A percentile compares a stretch with the other conserved stretches of the same genome.
Conservation (phyloP, 2,113 vertebrate species). For the Phylloscopus trochilus region DNA sequence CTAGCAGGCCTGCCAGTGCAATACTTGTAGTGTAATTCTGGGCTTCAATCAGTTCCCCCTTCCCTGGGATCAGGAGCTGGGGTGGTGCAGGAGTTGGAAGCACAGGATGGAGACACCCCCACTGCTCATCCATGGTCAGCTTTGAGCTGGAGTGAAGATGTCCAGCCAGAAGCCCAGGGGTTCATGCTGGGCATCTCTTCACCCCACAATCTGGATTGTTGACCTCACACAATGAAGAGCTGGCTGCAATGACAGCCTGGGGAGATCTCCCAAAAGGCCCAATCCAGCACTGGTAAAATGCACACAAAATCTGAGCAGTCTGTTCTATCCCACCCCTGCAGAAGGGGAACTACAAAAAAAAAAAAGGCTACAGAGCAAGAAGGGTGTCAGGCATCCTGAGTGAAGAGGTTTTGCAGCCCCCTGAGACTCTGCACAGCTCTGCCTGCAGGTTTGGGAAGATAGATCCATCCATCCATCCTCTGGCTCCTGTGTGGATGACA, state of each 20-base stretch:
- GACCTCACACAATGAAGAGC: not conserved
- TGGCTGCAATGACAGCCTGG: not conserved
- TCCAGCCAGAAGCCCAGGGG: not conserved
- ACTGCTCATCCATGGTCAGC: not conserved
- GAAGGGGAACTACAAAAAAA: not conserved
- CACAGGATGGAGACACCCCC: not conserved
- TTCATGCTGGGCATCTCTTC: not conserved
- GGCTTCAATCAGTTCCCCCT: not conserved
- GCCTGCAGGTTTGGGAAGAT: not conserved
- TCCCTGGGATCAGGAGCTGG: not conserved
- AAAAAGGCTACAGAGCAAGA: not conserved
- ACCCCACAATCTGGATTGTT: not conserved
- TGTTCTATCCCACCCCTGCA: not conserved
- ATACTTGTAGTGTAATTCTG: not conserved
- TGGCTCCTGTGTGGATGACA: accelerated
- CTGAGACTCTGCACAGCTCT: not conserved
- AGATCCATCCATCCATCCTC: not conserved
- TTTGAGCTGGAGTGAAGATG: not conserved
- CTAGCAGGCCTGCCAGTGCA: not conserved
- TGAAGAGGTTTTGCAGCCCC: not conserved
- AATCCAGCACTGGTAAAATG: not conserved
- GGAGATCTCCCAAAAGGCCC: not conserved
- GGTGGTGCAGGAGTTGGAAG: not conserved
- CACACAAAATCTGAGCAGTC: not conserved
- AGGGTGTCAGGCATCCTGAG: not conserved